Conservation (phyloP, 2,888 invertebrate species). For the Fragum whitleyi region DNA sequence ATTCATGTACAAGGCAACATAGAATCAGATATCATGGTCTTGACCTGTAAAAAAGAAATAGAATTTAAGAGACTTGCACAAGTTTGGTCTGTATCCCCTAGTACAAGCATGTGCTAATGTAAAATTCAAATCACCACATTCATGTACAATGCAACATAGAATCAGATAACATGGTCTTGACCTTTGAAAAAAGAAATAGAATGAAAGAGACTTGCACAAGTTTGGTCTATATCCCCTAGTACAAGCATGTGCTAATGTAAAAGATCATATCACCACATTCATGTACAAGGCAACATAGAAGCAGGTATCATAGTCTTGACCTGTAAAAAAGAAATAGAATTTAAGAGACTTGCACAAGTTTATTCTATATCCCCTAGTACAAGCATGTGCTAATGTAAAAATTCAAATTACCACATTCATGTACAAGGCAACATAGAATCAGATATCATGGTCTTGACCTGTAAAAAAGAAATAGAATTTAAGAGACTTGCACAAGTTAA, state of each 20-base stretch:
- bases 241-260: slow-evolving; percentile 42
- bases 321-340: too few species aligned
- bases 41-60: too few species aligned
- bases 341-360: too few species aligned
- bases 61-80: too few species aligned
- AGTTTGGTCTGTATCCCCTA: slow-evolving; percentile 1
- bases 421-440: background rate
- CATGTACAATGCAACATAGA: background rate
- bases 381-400: slow-evolving; percentile 6
- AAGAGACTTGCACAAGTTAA: too few species aligned
- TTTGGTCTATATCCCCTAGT: slow-evolving; percentile 8
- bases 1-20: slow-evolving; percentile 16
- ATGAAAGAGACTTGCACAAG: too few species aligned
- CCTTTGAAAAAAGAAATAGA: too few species aligned
- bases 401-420: background rate
- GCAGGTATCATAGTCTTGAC: background rate
- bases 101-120: slow-evolving; percentile 20
- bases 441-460: too few species aligned
- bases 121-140: background rate
- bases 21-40: too few species aligned
- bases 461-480: too few species aligned
- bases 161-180: background rate
- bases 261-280: slow-evolving; percentile 26
- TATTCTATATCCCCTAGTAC: slow-evolving; percentile 1
- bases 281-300: slow-evolving; percentile 26